Percentiles rank a stretch among this genome's conserved stretches.
phyloP scores from a whole-genome alignment of 1,140 invertebrate genomes.

The Conopomorpha cramerella region DNA sequence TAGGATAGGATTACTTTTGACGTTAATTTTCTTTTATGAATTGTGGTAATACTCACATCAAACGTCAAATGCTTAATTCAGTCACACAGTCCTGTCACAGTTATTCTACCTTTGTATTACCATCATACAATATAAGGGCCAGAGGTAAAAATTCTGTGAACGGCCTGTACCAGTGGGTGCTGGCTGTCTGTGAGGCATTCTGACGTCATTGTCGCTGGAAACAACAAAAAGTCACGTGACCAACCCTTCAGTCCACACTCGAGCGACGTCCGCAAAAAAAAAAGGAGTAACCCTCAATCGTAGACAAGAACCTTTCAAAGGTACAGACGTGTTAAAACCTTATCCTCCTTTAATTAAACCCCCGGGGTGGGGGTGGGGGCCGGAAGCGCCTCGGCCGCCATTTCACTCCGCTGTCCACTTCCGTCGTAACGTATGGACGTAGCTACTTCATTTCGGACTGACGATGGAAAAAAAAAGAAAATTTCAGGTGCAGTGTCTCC shows the following conservation, averaged over 20 bases:
- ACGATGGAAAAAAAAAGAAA: conserved; percentile 36
- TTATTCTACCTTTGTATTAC: too few species aligned
- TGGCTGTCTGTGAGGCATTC: too few species aligned
- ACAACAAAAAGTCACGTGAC: too few species aligned
- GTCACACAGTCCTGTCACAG: too few species aligned
- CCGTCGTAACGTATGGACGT: conserved; percentile 31
- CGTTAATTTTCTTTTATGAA: too few species aligned
- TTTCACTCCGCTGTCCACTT: conserved; percentile 32
- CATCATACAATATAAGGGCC: too few species aligned
- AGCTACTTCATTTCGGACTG: conserved; percentile 43
- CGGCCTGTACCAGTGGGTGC: too few species aligned
- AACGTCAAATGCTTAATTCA: too few species aligned
- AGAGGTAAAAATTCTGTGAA: too few species aligned
- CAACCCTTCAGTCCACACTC: conserved; percentile 6
- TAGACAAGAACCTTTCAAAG: conserved; percentile 42
- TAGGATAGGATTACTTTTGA: too few species aligned
- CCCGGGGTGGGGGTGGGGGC: conserved; percentile 9
- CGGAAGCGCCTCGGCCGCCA: conserved; percentile 19
- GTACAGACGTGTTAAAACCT: conserved; percentile 46
- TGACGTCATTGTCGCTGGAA: too few species aligned
- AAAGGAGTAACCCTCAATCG: conserved; percentile 23
- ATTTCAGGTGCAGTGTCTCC: conserved; percentile 22
- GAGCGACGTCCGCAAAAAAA: conserved; percentile 34
- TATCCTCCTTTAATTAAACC: conserved; percentile 51
- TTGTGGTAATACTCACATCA: too few species aligned